Evolutionary conservation across 2,888 invertebrate genomes (phyloP).

Genomic region (Troilus luridus): DNA sequence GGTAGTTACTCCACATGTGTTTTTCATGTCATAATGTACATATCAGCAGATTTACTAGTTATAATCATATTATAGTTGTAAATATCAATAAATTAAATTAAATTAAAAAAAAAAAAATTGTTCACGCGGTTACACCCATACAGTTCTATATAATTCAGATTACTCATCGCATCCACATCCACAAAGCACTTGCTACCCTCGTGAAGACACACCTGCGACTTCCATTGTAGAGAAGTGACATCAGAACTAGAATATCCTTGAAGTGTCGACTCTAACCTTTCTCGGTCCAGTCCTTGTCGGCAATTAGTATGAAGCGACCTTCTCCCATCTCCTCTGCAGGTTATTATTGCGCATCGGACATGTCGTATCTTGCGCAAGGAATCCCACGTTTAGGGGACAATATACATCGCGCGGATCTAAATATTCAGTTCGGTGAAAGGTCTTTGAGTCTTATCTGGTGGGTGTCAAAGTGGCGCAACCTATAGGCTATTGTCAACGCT

Average conservation of each 20-base stretch:
- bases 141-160: neutral
- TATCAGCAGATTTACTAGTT: no score
- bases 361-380: neutral
- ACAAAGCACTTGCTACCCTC: neutral
- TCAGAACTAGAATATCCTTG: neutral
- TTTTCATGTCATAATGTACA: no score
- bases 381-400: neutral
- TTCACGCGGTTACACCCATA: neutral
- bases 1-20: no score
- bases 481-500: neutral
- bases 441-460: neutral
- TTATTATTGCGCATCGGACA: neutral
- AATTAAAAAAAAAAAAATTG: no score
- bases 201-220: neutral
- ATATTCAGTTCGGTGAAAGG: neutral
- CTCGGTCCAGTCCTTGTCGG: neutral
- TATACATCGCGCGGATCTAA: neutral
- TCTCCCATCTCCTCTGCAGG: neutral
- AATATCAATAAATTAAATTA: no score
- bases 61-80: no score
- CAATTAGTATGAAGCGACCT: neutral
- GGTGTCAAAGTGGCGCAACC: neutral
- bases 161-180: neutral
- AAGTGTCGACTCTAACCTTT: neutral
- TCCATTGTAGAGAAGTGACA: neutral